Evolutionary conservation across 1,140 invertebrate genomes (phyloP).

Genomic region (Argopecten irradians): DNA sequence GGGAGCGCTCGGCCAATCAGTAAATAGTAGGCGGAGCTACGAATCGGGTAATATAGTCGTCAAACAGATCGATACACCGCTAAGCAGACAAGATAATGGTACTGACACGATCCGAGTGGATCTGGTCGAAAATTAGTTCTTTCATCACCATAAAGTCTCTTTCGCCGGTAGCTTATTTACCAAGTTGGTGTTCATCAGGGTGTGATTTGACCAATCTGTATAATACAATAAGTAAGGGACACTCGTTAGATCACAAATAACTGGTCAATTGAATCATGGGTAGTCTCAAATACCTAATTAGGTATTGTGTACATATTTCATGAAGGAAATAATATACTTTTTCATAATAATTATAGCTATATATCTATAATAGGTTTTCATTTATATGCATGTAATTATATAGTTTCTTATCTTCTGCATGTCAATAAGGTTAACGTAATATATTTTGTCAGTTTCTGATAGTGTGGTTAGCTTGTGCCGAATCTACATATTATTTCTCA

Average conservation of each 20-base stretch:
- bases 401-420: too few species aligned
- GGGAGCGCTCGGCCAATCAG: background rate
- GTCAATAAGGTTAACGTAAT: too few species aligned
- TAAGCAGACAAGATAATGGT: conserved; percentile 11
- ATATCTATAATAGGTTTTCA: background rate
- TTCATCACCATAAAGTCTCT: background rate
- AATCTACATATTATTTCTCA: too few species aligned
- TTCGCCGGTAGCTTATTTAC: background rate
- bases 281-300: background rate
- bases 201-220: conserved; percentile 9
- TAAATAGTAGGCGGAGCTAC: background rate
- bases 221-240: background rate
- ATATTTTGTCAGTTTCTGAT: too few species aligned
- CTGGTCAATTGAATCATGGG: background rate
- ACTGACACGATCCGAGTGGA: background rate
- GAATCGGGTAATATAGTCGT: background rate
- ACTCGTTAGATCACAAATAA: background rate
- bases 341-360: background rate
- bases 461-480: too few species aligned
- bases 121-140: background rate
- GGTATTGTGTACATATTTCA: background rate
- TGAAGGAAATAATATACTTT: background rate
- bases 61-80: background rate
- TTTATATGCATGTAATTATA: background rate
- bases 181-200: background rate